Conservation (phyloP, 2,888 invertebrate species). For the Lasioglossum lativentre region DNA sequence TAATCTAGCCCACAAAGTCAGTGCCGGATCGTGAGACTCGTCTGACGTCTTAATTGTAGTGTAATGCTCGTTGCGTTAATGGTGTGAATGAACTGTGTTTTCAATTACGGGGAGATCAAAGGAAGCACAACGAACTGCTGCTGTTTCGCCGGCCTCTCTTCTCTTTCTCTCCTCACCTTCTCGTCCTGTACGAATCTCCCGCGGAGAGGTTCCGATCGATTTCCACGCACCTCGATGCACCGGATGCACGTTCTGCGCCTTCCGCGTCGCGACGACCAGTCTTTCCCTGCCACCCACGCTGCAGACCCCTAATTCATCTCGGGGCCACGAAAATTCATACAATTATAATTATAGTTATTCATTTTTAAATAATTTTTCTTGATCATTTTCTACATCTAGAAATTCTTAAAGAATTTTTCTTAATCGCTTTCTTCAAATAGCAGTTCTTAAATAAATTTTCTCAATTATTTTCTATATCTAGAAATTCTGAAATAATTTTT, state of each 20-base stretch:
- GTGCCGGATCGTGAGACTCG: slow-evolving; percentile 73
- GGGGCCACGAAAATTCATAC: neutral
- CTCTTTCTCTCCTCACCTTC: neutral
- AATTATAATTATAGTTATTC: too few relatives aligned
- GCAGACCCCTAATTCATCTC: too few relatives aligned
- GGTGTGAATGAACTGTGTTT: slow-evolving; percentile 75
- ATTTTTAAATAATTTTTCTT: too few relatives aligned
- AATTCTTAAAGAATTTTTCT: neutral
- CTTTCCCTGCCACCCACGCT: neutral
- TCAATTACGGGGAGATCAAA: slow-evolving; percentile 74
- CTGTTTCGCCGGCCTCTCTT: slow-evolving; percentile 1
- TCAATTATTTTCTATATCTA: too few relatives aligned
- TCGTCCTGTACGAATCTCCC: slow-evolving; percentile 30
- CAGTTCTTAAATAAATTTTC: too few relatives aligned
- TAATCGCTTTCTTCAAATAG: too few relatives aligned
- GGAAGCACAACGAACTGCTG: slow-evolving; percentile 66
- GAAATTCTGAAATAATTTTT: too few relatives aligned
- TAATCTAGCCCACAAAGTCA: slow-evolving; percentile 73
- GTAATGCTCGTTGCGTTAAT: slow-evolving; percentile 74
- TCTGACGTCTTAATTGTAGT: slow-evolving; percentile 75
- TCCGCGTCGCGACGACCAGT: neutral
- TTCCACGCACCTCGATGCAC: slow-evolving; percentile 20
- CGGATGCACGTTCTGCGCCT: neutral
- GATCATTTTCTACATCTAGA: too few relatives aligned
- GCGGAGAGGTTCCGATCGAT: slow-evolving; percentile 33